A percentile compares a stretch with the other conserved stretches of the same genome.
Conservation (phyloP, 2,888 invertebrate species). For the Listrodromus nycthemerus region DNA sequence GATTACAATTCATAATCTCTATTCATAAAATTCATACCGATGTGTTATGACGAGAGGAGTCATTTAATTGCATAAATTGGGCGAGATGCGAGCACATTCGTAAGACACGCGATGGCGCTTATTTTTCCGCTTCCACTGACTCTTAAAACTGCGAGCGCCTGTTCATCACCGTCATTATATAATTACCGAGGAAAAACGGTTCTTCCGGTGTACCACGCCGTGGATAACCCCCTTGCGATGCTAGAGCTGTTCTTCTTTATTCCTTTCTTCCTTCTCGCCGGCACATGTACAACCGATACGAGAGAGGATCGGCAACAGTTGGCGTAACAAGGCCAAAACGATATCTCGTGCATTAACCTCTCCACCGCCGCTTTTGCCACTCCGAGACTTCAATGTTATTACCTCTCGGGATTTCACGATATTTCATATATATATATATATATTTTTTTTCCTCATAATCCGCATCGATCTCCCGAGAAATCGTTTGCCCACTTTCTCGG, state of each 20-base stretch:
- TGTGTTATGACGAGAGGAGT: constrained; percentile 58
- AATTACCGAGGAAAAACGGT: constrained; percentile 67
- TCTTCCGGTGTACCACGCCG: constrained; percentile 66
- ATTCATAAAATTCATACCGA: constrained; percentile 57
- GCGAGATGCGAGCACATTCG: constrained; percentile 50
- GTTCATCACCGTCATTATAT: constrained; percentile 69
- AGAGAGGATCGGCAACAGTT: constrained; percentile 33
- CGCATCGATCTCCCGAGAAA: neutral
- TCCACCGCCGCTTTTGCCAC: neutral
- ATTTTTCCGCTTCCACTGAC: constrained; percentile 65
- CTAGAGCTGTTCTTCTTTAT: constrained; percentile 41
- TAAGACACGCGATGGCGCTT: constrained; percentile 69
- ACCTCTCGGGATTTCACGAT: neutral
- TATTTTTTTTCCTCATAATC: neutral
- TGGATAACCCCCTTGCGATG: constrained; percentile 22
- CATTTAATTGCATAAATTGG: constrained; percentile 66
- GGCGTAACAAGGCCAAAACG: constrained; percentile 53
- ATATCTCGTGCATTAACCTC: constrained; percentile 59
- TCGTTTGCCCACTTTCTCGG: neutral
- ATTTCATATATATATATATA: too few species aligned
- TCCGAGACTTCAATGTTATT: neutral
- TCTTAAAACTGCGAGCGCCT: constrained; percentile 55
- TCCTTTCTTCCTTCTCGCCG: constrained; percentile 18
- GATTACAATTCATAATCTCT: constrained; percentile 47
- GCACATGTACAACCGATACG: constrained; percentile 34